Evolutionary conservation across 92 coral and sea anemone species (phyloP), one percentile per base, ranked within the genome.

Genomic region (Epizoanthus stellaris): DNA sequence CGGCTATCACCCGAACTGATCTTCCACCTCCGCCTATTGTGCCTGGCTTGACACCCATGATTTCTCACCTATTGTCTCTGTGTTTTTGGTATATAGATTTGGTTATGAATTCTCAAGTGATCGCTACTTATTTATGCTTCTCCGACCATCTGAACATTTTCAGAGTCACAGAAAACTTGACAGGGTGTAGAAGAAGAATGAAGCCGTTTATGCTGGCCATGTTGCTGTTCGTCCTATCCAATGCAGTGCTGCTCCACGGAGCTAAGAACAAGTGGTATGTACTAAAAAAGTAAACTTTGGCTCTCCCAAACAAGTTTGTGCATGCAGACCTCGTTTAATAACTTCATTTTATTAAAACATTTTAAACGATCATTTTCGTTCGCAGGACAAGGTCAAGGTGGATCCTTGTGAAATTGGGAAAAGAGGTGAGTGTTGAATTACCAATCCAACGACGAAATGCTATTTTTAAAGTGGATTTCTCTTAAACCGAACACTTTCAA

Each of bases 21-120:
- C 72, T 19, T 20, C 67, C 83, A 79, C 60, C 83, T 79, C 83
- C 36, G 67, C 71, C 36, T 63, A 77, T 77, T 42, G 60, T 64
- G 60, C 83, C 20, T 43, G 19, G 61, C 42, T 79, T 79, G 83
- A 79, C 83, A 79, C 60, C 47, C 39, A 56, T 63, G 12, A 79
- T 79, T 79, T 79, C 83, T 43, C 83, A 79, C 83, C 83, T 42
- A 79, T 79, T 79, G 83, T 79, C 52, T 42, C 23, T 10, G 59
- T 79, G 57, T 63, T 49, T 79, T 43, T 64, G 72, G 34, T 79
- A 43, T 62, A 79, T 62, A 79, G 70, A 64, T 79, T 79, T 79
- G 83, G 40, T 79, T 62, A 79, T 79, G 72, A 79, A 79, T 79
- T 79, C 83, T 79, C 65, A 79, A 79, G 83, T 79, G 70, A 77